A percentile compares a stretch with the other conserved stretches of the same genome.
These are phyloP conservation scores for Chelonia mydas DNA, from an alignment of 2,797 vertebrate species.

Conservation along the genomic window DNA sequence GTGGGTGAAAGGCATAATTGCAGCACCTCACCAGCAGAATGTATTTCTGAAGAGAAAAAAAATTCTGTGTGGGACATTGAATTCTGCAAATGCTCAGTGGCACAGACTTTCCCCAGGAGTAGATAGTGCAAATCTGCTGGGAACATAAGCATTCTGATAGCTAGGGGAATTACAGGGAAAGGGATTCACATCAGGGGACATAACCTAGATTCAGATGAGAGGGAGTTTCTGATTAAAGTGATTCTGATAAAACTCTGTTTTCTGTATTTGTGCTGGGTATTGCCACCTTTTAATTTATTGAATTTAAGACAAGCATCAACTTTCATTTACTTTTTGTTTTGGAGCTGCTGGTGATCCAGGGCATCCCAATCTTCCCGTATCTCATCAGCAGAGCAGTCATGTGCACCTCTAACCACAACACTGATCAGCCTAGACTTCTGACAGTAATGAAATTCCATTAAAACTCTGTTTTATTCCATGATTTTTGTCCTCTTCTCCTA, in stretches of 20 bases:
- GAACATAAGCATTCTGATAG: rapidly evolving
- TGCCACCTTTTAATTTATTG: not conserved
- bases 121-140: rapidly evolving
- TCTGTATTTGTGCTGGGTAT: rapidly evolving
- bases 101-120: no score
- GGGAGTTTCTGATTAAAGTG: rapidly evolving
- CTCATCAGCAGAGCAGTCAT: not conserved
- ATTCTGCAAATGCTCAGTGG: no score
- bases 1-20: no score
- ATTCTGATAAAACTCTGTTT: not conserved
- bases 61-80: no score
- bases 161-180: not conserved
- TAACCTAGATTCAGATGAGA: not conserved
- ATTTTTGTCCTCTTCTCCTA: not conserved
- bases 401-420: not conserved
- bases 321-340: not conserved
- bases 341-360: not conserved
- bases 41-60: no score
- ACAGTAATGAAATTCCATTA: not conserved
- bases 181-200: not conserved
- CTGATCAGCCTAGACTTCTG: not conserved
- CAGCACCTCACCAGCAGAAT: no score
- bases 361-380: rapidly evolving
- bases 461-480: not conserved
- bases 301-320: not conserved